Evolutionary conservation across 2,888 invertebrate species (phyloP).

Genomic region (Zygothrica quintamaculata): DNA sequence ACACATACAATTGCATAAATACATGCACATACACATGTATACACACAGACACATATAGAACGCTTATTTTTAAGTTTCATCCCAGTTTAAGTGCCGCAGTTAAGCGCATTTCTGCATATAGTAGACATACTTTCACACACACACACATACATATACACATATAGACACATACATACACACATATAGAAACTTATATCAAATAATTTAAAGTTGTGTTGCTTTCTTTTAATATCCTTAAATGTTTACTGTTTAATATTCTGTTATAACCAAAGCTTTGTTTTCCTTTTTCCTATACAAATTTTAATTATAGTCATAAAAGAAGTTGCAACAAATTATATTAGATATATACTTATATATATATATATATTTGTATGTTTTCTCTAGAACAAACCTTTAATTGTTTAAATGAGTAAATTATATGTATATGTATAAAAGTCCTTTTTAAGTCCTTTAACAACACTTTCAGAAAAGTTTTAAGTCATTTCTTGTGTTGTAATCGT

Average conservation of each 20-base stretch:
- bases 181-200: neutral
- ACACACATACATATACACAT: slow-evolving; percentile 12
- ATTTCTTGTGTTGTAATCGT: slow-evolving; percentile 34
- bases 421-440: slow-evolving; percentile 14
- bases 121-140: slow-evolving; percentile 1
- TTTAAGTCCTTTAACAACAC: slow-evolving; percentile 25
- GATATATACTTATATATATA: slow-evolving; percentile 17
- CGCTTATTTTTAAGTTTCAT: slow-evolving; percentile 4
- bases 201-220: slow-evolving; percentile 2
- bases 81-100: neutral
- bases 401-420: too few relatives aligned
- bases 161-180: neutral
- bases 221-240: too few relatives aligned
- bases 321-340: slow-evolving; percentile 21
- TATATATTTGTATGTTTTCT: slow-evolving; percentile 25
- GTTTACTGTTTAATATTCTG: slow-evolving; percentile 42
- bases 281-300: slow-evolving; percentile 63
- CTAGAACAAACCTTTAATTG: too few relatives aligned
- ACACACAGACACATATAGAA: slow-evolving; percentile 14
- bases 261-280: slow-evolving; percentile 76
- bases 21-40: slow-evolving; percentile 19
- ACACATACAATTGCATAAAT: slow-evolving; percentile 17
- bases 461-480: slow-evolving; percentile 9
- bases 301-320: slow-evolving; percentile 51
- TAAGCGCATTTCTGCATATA: neutral